Base-by-base conservation (phyloP, 2,797 vertebrate species). In the Glyptemys insculpta region DNA sequence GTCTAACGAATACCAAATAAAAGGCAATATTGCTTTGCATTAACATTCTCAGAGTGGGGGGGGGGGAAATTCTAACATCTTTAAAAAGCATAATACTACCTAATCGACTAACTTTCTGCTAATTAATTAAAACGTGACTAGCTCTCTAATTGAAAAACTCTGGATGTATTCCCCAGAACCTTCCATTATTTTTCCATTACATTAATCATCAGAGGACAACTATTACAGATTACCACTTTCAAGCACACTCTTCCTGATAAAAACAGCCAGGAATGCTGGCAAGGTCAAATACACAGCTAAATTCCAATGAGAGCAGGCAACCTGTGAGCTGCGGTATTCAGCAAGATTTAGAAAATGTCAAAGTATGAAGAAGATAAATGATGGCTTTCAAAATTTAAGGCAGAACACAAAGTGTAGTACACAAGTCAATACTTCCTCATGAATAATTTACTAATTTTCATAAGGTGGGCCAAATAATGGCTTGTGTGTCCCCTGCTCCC, bases 281-380 rank as follows among this genome's bases (percentile, higher is more conserved):
- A 96, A 97, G 96, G 96, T 97, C 95, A 97, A 93, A 81, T 4
- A 37, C 52, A 49, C 72, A 78, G 83, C 84, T 85, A 88, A 96
- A 59, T 68, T 59, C 96, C 83, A 89, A 15, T 6, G 83, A 95
- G 80, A 85, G 50, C 68, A 85, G 81, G 94, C 50, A 87, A 92
- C 37, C 16, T 50, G 88, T 34, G 5, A 31, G 91, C 80, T 8
- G 50, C 3, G 68, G 57, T 23, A 34, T 90, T 90, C 84, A 82
- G 79, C 21, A 78, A 96, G 93, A 89, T 53, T 89, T 89, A 87
- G 91, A 91, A 95, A 93, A 88, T 76, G 90, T 85, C 94, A 90
- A 1, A 74, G 84, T 86, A 82, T 19, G 76, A 93, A 82, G 72
- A 95, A 88, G 96, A 98, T 88, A 95, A 96, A 97, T 86, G 54